Percentiles rank a stretch among this genome's conserved stretches.
phyloP scores from a whole-genome alignment of 2,797 vertebrate genomes.

The Acipenser ruthenus region DNA sequence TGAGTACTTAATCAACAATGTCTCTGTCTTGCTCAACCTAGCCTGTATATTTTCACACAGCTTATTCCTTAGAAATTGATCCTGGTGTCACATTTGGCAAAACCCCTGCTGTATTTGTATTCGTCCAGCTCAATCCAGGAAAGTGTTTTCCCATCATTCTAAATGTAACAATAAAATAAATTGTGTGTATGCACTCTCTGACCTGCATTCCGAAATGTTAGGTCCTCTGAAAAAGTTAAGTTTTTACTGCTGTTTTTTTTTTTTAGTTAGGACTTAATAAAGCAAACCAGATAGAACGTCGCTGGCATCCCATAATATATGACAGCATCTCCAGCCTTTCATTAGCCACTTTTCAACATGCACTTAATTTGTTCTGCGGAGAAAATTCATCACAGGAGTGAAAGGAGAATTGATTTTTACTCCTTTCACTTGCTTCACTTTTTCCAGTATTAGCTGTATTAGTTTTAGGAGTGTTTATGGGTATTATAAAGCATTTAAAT shows the following conservation, averaged over 20 bases:
- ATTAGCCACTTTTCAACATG: conserved; percentile 41
- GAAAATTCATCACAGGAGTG: conserved; percentile 38
- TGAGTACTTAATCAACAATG: too few species aligned
- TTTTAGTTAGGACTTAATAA: conserved; percentile 9
- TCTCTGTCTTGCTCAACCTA: neutral
- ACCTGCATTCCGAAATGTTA: neutral
- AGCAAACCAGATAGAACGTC: conserved; percentile 11
- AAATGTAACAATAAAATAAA: neutral
- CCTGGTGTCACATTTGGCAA: neutral
- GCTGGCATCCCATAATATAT: conserved; percentile 15
- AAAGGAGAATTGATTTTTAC: conserved; percentile 49
- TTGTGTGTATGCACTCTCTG: neutral
- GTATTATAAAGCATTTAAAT: conserved; percentile 49
- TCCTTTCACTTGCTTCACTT: conserved; percentile 41
- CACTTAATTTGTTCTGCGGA: conserved; percentile 49
- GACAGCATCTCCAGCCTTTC: conserved; percentile 34
- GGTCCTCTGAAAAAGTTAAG: neutral
- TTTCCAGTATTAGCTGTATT: conserved; percentile 41
- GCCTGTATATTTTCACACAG: neutral
- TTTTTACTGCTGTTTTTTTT: neutral
- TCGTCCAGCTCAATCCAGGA: neutral
- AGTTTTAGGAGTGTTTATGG: conserved; percentile 44
- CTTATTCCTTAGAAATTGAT: neutral
- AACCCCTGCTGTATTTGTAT: neutral
- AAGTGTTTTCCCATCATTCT: neutral